These are phyloP conservation scores for Leptoclinus maculatus DNA, from an alignment of 2,797 vertebrate species.

Conservation along the genomic window DNA sequence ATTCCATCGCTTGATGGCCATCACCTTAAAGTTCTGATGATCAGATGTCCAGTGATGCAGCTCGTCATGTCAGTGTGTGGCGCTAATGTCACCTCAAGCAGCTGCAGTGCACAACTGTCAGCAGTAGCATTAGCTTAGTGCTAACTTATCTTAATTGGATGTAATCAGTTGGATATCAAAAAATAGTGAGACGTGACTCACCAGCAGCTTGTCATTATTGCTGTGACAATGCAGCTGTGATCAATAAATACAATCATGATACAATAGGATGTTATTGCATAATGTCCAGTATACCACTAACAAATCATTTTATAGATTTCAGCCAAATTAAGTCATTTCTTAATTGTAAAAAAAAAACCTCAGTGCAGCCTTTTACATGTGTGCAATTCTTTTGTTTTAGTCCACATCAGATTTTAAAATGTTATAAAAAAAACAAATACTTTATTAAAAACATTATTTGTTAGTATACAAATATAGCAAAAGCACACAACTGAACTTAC, in stretches of 20 bases:
- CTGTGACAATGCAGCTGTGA: no score
- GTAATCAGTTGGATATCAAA: no score
- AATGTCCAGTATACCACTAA: background rate
- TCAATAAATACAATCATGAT: background rate
- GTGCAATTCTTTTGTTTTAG: no score
- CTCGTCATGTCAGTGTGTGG: background rate
- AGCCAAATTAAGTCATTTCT: no score
- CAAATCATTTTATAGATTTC: no score
- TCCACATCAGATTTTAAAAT: no score
- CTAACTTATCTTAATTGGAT: background rate
- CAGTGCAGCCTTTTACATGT: no score
- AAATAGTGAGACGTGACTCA: no score
- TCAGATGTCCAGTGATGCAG: background rate
- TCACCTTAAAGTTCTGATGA: background rate
- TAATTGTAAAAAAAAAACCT: no score
- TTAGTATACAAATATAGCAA: background rate
- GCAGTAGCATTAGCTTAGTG: background rate
- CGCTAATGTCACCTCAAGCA: background rate
- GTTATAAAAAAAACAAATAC: no score
- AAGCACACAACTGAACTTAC: background rate
- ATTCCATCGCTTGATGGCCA: background rate
- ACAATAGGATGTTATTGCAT: background rate
- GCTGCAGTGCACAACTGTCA: background rate
- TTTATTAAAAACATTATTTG: background rate
- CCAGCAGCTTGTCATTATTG: no score